phyloP scores from a whole-genome alignment of 2,113 vertebrate genomes.

The Numenius arquata region DNA sequence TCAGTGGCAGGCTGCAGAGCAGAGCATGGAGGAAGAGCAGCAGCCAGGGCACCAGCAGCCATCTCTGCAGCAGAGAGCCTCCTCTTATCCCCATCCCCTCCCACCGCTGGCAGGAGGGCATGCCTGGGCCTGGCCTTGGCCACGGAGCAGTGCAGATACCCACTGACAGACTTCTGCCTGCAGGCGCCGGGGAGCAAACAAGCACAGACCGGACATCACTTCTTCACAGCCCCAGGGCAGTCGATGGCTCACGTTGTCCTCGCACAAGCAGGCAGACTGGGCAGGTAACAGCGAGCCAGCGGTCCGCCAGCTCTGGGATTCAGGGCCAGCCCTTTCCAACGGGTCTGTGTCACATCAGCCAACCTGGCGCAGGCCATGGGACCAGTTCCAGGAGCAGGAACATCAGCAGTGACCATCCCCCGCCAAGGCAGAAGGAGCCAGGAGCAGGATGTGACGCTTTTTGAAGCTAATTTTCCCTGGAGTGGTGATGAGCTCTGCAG shows the following conservation, averaged over 20 bases:
- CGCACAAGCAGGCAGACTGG: rapidly evolving
- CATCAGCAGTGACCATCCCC: background rate
- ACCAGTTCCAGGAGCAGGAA: background rate
- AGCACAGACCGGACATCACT: no score
- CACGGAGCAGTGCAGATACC: background rate
- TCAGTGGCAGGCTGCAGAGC: background rate
- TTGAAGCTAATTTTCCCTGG: background rate
- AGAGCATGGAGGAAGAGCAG: background rate
- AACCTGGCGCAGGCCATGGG: background rate
- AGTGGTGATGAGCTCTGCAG: background rate
- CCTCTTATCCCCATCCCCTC: background rate
- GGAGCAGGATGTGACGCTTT: background rate
- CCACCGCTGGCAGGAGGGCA: rapidly evolving
- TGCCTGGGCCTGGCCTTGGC: background rate
- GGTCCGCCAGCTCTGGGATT: background rate
- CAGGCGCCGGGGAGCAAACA: background rate
- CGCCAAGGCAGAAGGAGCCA: background rate
- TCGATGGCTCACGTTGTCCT: background rate
- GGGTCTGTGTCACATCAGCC: background rate
- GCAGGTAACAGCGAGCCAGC: background rate
- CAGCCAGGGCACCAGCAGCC: background rate
- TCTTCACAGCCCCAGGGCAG: no score
- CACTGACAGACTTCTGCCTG: background rate
- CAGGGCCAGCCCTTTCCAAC: background rate
- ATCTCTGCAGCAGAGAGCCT: background rate